phyloP scores from a whole-genome alignment of 2,888 invertebrate genomes.

The Chydorus sphaericus region DNA sequence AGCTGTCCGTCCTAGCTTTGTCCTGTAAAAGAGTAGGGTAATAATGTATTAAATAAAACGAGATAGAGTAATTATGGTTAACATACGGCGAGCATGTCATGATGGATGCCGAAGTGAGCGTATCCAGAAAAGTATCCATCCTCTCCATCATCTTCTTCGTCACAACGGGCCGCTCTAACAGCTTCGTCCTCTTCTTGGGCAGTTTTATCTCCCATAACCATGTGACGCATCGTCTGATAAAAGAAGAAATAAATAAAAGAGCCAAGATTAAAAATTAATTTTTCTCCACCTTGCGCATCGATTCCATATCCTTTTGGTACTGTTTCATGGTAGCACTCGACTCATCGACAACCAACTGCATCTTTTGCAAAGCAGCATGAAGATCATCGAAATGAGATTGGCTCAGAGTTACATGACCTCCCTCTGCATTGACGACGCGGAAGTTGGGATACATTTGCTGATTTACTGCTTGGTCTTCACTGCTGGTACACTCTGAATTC shows the following conservation, averaged over 20 bases:
- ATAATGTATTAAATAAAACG: slow-evolving; percentile 7
- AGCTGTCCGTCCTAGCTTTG: slow-evolving; percentile 69
- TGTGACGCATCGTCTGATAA: slow-evolving; percentile 30
- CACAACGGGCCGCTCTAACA: slow-evolving; percentile 25
- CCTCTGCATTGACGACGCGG: slow-evolving; percentile 44
- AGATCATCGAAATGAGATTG: slow-evolving; percentile 44
- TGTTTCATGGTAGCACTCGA: slow-evolving; percentile 12
- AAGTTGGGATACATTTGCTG: slow-evolving; percentile 31
- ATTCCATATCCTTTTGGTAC: slow-evolving; percentile 34
- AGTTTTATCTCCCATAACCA: slow-evolving; percentile 26
- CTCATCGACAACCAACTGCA: slow-evolving; percentile 41
- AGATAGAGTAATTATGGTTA: too few species aligned
- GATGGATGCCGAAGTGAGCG: slow-evolving; percentile 80
- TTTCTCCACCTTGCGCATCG: slow-evolving; percentile 41
- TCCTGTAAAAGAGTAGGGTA: too few species aligned
- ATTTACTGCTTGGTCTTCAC: slow-evolving; percentile 7
- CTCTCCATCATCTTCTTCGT: slow-evolving; percentile 54
- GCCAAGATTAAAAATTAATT: neutral
- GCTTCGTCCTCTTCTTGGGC: slow-evolving; percentile 26
- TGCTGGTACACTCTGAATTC: too few species aligned
- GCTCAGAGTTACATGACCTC: slow-evolving; percentile 43
- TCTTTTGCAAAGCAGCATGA: slow-evolving; percentile 32
- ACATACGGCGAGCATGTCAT: slow-evolving; percentile 74
- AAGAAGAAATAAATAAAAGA: neutral
- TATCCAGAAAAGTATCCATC: slow-evolving; percentile 45